Conservation (phyloP, 1,140 invertebrate genomes). For the Delia radicum region DNA sequence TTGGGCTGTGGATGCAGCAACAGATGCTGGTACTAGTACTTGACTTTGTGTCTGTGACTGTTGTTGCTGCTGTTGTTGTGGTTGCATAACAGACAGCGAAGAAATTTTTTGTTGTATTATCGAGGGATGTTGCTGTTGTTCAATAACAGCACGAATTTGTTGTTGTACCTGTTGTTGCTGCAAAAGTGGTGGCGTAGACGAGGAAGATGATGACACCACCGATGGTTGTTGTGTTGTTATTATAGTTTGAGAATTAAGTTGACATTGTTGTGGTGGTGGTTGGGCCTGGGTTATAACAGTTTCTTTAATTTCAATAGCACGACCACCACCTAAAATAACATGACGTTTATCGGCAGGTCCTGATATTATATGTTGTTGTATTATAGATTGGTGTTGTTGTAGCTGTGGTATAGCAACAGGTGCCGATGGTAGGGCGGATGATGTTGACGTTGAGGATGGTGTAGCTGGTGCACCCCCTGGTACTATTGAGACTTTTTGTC, state of each 20-base stretch:
- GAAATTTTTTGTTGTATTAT: slow-evolving; percentile 19
- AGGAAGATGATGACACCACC: slow-evolving; percentile 32
- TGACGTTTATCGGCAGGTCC: slow-evolving; percentile 47
- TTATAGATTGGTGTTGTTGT: slow-evolving; percentile 53
- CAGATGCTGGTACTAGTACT: not conserved
- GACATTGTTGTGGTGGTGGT: slow-evolving; percentile 43
- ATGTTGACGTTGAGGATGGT: too few relatives aligned
- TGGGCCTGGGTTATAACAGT: slow-evolving; percentile 50
- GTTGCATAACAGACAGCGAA: slow-evolving; percentile 1
- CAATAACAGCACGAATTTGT: slow-evolving; percentile 43
- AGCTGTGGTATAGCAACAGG: slow-evolving; percentile 45
- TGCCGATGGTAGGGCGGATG: slow-evolving; percentile 26
- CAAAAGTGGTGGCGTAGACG: slow-evolving; percentile 20
- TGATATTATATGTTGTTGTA: slow-evolving; percentile 51
- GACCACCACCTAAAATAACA: slow-evolving; percentile 34
- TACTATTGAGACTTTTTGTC: slow-evolving; percentile 29
- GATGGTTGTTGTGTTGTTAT: slow-evolving; percentile 43
- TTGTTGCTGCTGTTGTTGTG: not conserved
- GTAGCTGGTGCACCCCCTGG: too few relatives aligned
- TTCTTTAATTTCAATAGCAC: slow-evolving; percentile 42
- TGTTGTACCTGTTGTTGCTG: slow-evolving; percentile 30
- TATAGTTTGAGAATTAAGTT: slow-evolving; percentile 51
- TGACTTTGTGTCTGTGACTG: not conserved
- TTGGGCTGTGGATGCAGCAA: not conserved
- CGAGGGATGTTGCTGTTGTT: slow-evolving; percentile 23